These are phyloP conservation scores for Melolontha melolontha DNA, from an alignment of 2,888 invertebrate species.

Conservation along the genomic window DNA sequence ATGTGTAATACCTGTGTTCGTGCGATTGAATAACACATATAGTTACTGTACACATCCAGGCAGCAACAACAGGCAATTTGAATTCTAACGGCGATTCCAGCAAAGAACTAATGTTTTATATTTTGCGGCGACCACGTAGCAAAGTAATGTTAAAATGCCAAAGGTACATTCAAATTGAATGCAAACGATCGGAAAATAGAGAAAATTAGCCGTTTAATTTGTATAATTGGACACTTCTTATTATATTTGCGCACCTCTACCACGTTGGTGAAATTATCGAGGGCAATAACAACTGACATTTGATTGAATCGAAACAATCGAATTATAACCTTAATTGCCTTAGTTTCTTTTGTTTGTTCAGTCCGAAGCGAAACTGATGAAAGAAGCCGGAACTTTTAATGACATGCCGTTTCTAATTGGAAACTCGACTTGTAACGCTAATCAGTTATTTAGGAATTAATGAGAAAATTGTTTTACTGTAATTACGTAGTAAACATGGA, in stretches of 20 bases:
- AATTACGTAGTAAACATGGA: too few species aligned
- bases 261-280: slow-evolving; percentile 34
- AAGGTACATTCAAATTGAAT: slow-evolving; percentile 52
- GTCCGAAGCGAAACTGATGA: slow-evolving; percentile 15
- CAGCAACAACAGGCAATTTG: slow-evolving; percentile 14
- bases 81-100: slow-evolving; percentile 36
- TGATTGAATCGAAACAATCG: slow-evolving; percentile 35
- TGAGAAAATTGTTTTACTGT: too few species aligned
- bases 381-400: background rate
- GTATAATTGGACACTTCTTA: slow-evolving; percentile 44
- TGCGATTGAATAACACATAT: slow-evolving; percentile 26
- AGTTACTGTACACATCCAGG: background rate
- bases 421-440: slow-evolving; percentile 11
- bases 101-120: slow-evolving; percentile 39
- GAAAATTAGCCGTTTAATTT: slow-evolving; percentile 45
- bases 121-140: slow-evolving; percentile 37
- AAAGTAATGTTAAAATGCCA: slow-evolving; percentile 49
- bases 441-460: background rate
- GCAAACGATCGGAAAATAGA: slow-evolving; percentile 47
- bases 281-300: slow-evolving; percentile 21
- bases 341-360: slow-evolving; percentile 24
- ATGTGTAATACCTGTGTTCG: slow-evolving; percentile 33
- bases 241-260: slow-evolving; percentile 38
- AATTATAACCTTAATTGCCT: slow-evolving; percentile 33
- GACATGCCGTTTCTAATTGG: slow-evolving; percentile 11